Base-by-base conservation (phyloP, 2,113 vertebrate genomes). In the Ictalurus punctatus region DNA sequence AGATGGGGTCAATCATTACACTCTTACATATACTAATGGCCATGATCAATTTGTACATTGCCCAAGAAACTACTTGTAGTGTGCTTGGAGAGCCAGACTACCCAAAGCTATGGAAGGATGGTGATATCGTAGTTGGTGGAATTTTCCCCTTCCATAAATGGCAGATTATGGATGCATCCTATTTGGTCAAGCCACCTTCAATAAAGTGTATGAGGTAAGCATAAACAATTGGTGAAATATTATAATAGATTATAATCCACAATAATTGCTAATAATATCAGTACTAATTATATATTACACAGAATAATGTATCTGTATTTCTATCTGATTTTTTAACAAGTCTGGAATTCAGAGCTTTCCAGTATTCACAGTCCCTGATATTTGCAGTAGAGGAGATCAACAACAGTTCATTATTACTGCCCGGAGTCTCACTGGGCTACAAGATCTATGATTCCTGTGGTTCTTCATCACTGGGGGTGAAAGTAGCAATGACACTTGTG, bases 401-500 rank as follows among this genome's bases (percentile, higher is more conserved):
- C 21, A 61, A 61, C 89, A 95, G 93, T 44, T 92, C 94, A 59
- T 86, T 91, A 23, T 74, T 96, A n/a, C 92, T 96, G 71, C 95
- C 95, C 19, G 94, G 92, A 7, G 86, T 96, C n/a, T 91, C 92
- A 85, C 54, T 96, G 82, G 95, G 95, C 6, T 96, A 95, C 69
- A 93, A 93, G 63, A 92, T 96, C 25, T 95, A 95, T 56, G 95
- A 96, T 84, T 85, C 90, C 3, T 96, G 95, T 88, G 90, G 92
- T 6, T 94, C 94, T 21, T 89, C 92, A 59, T 87, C 93, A 30
- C 86, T 87, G 82, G 92, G 91, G n/a, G 92, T 95, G 34, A 93
- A 52, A 48, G 91, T 91, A 0, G 93, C 93, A 25, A 89, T 96
- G 34, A 90, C 93, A 7, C 91, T 96, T 82, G 69, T 90, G 2